Base-by-base conservation (phyloP, 2,888 invertebrate genomes). In the Nysson spinosus region DNA sequence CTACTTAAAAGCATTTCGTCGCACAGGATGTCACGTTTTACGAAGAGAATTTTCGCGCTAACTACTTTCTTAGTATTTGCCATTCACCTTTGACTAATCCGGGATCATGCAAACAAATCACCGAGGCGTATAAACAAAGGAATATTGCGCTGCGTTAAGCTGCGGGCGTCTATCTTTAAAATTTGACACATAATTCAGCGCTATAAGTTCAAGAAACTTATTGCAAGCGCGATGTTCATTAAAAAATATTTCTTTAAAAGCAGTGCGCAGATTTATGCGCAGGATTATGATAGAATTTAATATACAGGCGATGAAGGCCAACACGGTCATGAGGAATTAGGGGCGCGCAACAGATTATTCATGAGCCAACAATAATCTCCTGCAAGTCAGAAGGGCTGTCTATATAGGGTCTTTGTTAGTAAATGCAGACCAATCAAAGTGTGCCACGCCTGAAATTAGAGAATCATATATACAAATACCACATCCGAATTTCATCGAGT, bases 391-490 rank as follows among this genome's bases (percentile, higher is more conserved):
- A 3, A 12, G 9, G 19, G 5, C 16, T 42, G 39, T 55, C 32
- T 24, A 28, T 40, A 9, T 26, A 30, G 26, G 26, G 26, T 52
- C 34, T 60, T 55, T 7, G 51, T n/a, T n/a, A n/a, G n/a, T n/a
- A n/a, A 37, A 55, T 28, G 32, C 37, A n/a, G 14, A 46, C 49
- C 19, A 43, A 44, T 50, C 44, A 49, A n/a, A 64, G 69, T 26
- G 20, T 4, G 42, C 69, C 69, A 34, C 52, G 40, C 22, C 40
- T 56, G 60, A 56, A 56, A 64, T 64, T 46, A 60, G 69, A 20
- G 26, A 47, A 32, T 35, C 42, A 58, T 69, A 69, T 69, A 69
- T 69, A 60, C 60, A 30, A 49, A 69, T 64, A 9, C 68, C 64
- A 35, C 16, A 46, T 37, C 35, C 32, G 49, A 51, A 43, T 57